Base-by-base conservation (phyloP, 2,113 vertebrate genomes). In the Daphoenositta chrysoptera region DNA sequence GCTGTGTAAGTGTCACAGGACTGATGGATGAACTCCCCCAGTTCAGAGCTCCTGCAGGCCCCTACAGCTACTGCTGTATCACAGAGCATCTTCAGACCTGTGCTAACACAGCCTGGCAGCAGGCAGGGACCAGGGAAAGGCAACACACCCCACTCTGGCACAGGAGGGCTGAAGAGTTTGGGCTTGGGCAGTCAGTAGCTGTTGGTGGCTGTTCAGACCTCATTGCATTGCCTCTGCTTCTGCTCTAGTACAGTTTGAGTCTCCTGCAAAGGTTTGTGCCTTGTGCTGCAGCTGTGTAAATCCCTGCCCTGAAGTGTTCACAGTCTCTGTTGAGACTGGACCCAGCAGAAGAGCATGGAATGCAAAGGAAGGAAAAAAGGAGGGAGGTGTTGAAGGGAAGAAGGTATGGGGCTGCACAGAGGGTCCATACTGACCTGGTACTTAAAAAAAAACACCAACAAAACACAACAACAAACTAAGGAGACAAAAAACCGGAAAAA, bases 101-200 rank as follows among this genome's bases (percentile, higher is more conserved):
- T 40, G 56, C 12, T 88, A 9, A 28, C 21, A 24, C 7, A n/a
- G 66, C n/a, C 51, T 17, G 45, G 17, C 64, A 63, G 48, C 4
- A 1, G 48, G 21, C 72, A 87, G 31, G 57, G 54, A 16, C 11
- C 27, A 24, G 24, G n/a, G 45, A 28, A 64, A 56, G 23, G 42
- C 80, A 61, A 0, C 0, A 2, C 1, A 0, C 14, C 24, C 40
- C 1, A 2, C 48, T 53, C 11, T 2, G 1, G 33, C 35, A 3
- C 1, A 1, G 39, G 9, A 63, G 14, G 4, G 22, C 39, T 71
- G 70, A 54, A 54, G 42, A 45, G 9, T 75, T 50, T 40, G 27
- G 22, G 6, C 31, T 84, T 31, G 44, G 24, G 33, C 11, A 35
- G 30, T 48, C 6, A 4, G 44, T 56, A 69, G 54, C 42, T 81